Evolutionary conservation across 2,113 vertebrate genomes (phyloP), one percentile per base, ranked within the genome.

Genomic region (Piliocolobus tephrosceles): DNA sequence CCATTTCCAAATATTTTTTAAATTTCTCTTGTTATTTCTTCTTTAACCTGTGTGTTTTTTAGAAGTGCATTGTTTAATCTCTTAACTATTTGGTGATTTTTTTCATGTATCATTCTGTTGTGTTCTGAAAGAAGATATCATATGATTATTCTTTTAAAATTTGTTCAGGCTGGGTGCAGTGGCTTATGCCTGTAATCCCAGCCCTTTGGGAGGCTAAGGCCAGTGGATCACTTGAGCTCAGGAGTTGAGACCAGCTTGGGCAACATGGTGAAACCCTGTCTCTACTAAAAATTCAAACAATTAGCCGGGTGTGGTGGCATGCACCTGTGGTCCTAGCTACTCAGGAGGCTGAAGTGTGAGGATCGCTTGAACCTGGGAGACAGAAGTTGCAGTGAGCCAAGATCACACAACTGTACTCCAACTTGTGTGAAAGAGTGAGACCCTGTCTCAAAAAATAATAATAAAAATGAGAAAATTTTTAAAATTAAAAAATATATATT

Each of bases 11-110:
- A 61, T 30, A 61, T 61, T 52, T 89, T 85, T 92, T 18, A 83
- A 88, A 40, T 92, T 91, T 95, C n/a, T 94, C 18, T 70, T 52
- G 52, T 73, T 58, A 88, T 83, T 96, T 90, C n/a, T 75, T 76
- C 61, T 79, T 68, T 83, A 47, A 82, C 25, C 35, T n/a, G 38
- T 66, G 4, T 92, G 17, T 40, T 83, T 50, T 40, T 86, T 79
- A 55, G 45, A 82, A 78, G 57, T 83, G 30, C 78, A 14, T 91
- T 95, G 43, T 61, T 64, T 91, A 91, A 94, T 82, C 38, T 40
- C 43, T 45, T 50, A 70, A 30, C 5, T 84, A 50, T 73, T 95
- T 82, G 47, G 43, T 17, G 12, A 78, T 75, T 94, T 92, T 79
- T 79, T 64, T 57, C 27, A 61, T 30, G 27, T 82, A 18, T 61